phyloP scores from a whole-genome alignment of 2,113 vertebrate species.

The Hydrolagus affinis region DNA sequence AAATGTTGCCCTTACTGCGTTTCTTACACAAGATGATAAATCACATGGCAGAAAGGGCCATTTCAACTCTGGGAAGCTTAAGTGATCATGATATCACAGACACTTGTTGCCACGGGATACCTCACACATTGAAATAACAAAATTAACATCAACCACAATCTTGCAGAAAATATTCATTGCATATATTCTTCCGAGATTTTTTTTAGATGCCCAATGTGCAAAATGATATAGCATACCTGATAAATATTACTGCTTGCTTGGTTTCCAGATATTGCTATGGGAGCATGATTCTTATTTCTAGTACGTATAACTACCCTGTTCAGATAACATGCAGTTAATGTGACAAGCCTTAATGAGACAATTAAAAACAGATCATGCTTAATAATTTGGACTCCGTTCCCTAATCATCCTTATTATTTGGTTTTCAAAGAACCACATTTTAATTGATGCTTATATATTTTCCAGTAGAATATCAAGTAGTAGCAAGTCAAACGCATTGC shows the following conservation, averaged over 20 bases:
- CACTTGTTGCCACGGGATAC: background rate
- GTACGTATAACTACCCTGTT: background rate
- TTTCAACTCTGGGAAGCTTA: background rate
- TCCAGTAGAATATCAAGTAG: background rate
- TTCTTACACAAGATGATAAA: background rate
- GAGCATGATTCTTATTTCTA: background rate
- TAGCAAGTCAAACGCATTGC: background rate
- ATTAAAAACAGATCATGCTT: slow-evolving; percentile 22
- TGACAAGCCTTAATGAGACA: slow-evolving; percentile 24
- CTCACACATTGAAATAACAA: background rate
- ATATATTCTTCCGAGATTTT: background rate
- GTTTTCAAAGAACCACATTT: slow-evolving; percentile 22
- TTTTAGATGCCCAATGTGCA: background rate
- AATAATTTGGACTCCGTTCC: slow-evolving; percentile 9
- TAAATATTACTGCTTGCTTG: slow-evolving; percentile 7
- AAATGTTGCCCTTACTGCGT: background rate
- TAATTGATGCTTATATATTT: slow-evolving; percentile 12
- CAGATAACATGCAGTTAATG: slow-evolving; percentile 9
- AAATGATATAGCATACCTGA: no score
- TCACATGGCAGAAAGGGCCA: background rate
- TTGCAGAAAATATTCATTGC: background rate
- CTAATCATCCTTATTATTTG: slow-evolving; percentile 19
- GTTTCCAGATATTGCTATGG: slow-evolving; percentile 5
- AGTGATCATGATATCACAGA: background rate
- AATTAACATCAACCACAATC: background rate